Conservation (phyloP, 2,888 invertebrate genomes). For the Protonemura montana region DNA sequence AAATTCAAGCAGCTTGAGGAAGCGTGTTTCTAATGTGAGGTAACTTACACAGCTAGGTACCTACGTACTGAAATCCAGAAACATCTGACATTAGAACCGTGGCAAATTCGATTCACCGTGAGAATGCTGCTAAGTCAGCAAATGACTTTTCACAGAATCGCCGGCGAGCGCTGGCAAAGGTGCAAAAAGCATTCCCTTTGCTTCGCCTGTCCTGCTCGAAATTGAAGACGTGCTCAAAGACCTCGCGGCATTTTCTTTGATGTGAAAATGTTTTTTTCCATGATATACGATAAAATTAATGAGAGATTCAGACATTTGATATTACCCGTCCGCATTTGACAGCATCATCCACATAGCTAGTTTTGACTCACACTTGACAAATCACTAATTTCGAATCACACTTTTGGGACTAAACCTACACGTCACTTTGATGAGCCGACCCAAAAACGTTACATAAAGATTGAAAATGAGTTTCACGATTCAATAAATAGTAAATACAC, state of each 20-base stretch:
- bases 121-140: neutral
- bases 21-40: no score
- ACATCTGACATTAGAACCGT: neutral
- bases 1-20: no score
- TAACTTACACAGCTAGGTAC: no score
- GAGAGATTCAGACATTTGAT: neutral
- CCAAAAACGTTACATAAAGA: neutral
- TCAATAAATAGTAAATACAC: neutral
- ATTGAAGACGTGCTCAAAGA: neutral
- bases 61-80: neutral
- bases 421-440: neutral
- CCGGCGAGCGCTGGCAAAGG: neutral
- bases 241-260: neutral
- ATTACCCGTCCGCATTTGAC: neutral
- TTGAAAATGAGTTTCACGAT: neutral
- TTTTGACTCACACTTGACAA: neutral
- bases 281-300: neutral
- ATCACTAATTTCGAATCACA: neutral
- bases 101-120: neutral
- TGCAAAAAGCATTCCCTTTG: neutral
- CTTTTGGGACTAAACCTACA: neutral
- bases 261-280: neutral
- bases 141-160: neutral
- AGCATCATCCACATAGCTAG: neutral
- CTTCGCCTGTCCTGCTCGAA: neutral